Evolutionary conservation across 2,797 vertebrate species (phyloP), one percentile per base, ranked within the genome.

Genomic region (Sarcoramphus papa): DNA sequence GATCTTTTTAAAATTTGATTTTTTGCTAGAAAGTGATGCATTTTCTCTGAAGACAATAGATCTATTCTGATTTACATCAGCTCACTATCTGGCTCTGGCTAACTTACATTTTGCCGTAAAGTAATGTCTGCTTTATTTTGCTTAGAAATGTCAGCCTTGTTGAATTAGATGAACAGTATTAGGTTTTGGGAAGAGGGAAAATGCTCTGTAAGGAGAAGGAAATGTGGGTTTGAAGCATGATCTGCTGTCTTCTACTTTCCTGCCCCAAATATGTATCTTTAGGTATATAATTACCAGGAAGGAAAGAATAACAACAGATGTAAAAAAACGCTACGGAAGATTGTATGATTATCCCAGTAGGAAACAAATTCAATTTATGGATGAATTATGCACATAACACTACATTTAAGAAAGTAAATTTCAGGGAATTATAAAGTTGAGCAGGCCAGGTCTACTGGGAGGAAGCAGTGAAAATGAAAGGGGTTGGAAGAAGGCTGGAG

Each of bases 361-460:
- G 79, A 92, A 95, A 75, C 12, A 91, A 95, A 92, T 76, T 85
- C 23, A 85, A 64, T 77, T 87, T 75, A 68, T 37, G 45, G n/a
- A 67, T 94, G 78, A 95, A 73, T 95, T 77, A 82, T 84, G 87
- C 69, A 85, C 77, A 72, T 12, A 82, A 62, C 21, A 35, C 40
- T 91, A 48, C 37, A 86, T 90, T 93, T 95, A 95, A 91, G 74
- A 93, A 93, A 95, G 82, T 78, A 96, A 95, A 96, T 95, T 95
- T 75, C 78, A 60, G 75, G 77, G 77, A 96, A 90, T 94, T 88
- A 75, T 28, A 40, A 89, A 93, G 95, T 47, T 64, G 93, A 95
- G 90, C 78, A 88, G 70, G 53, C 56, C 62, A 93, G 68, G 57
- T 93, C 92, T 62, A 84, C 21, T 84, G 96, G 74, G 88, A 95